Evolutionary conservation across 2,797 vertebrate species (phyloP), one percentile per base, ranked within the genome.

Genomic region (Phaenicophaeus curvirostris): DNA sequence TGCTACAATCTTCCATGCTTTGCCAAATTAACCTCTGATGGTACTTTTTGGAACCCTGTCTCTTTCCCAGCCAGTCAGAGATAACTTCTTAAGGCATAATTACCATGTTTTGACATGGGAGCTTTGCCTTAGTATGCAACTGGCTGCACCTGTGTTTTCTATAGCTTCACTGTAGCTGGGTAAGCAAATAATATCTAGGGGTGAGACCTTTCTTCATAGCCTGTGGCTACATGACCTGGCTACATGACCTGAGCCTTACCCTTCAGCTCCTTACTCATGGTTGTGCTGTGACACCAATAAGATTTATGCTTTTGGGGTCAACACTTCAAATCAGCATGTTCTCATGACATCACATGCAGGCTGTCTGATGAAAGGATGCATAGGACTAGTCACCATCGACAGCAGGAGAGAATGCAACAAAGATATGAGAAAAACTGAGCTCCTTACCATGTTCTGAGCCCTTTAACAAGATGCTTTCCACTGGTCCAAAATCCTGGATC

Each of bases 301-400:
- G 96, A 96, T 96, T 96, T 93, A 96, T 93, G 90, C 85, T 95
- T 57, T 89, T 67, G 68, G 75, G 95, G 95, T 96, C 95, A 96
- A 12, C 77, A 9, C 57, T 80, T 59, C 63, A 79, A 89, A 92
- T 50, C 94, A 85, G 84, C 24, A 9, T 8, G 11, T 94, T 93
- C 95, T 95, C 90, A 88, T 90, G 87, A 82, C 63, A 67, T 92
- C 94, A 88, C 77, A 42, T 18, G 19, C 79, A 50, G 77, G 61
- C 95, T 91, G 82, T 33, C 77, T 83, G 85, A 84, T 91, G 87
- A 94, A 94, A 93, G 87, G 80, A 55, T 25, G 21, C 71, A 54
- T 4, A 69, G 55, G 73, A 79, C 69, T 91, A 75, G 59, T 13
- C 87, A 69, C 25, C 57, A 63, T 1, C 16, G 10, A 39, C 63